These are phyloP conservation scores for Anniella stebbinsi DNA, from an alignment of 2,797 vertebrate genomes.

Conservation along the genomic window DNA sequence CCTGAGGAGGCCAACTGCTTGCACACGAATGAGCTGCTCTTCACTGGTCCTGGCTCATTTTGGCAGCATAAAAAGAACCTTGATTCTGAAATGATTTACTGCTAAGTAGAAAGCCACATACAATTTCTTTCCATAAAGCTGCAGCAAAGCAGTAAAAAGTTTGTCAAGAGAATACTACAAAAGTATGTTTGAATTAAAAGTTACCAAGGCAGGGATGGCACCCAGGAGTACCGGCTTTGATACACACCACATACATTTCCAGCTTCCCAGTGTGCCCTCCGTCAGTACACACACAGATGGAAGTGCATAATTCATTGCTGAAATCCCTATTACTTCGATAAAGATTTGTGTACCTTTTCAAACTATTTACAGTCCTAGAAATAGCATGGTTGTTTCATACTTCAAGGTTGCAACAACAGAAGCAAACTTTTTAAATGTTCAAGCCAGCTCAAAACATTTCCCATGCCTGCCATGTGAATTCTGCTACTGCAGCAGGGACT, in stretches of 20 bases:
- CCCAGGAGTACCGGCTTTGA: no score
- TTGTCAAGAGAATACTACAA: neutral
- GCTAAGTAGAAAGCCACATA: neutral
- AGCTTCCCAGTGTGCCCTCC: neutral
- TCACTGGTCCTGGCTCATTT: neutral
- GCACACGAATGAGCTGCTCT: neutral
- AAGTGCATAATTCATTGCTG: neutral
- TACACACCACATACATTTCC: neutral
- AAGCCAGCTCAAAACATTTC: neutral
- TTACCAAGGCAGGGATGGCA: neutral
- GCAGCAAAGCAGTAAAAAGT: neutral
- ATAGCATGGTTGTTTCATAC: neutral
- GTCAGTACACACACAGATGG: neutral
- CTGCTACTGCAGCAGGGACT: neutral
- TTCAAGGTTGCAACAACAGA: neutral
- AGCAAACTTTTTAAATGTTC: neutral
- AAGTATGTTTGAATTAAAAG: neutral
- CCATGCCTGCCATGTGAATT: neutral
- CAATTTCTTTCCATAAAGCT: neutral
- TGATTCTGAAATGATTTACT: neutral
- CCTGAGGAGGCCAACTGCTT: slow-evolving; percentile 8
- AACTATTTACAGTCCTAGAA: neutral
- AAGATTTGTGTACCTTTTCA: neutral
- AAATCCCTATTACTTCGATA: neutral
- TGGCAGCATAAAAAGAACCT: neutral